Conservation (phyloP, 2,797 vertebrate genomes). For the Microctenopoma stevenorrisi region DNA sequence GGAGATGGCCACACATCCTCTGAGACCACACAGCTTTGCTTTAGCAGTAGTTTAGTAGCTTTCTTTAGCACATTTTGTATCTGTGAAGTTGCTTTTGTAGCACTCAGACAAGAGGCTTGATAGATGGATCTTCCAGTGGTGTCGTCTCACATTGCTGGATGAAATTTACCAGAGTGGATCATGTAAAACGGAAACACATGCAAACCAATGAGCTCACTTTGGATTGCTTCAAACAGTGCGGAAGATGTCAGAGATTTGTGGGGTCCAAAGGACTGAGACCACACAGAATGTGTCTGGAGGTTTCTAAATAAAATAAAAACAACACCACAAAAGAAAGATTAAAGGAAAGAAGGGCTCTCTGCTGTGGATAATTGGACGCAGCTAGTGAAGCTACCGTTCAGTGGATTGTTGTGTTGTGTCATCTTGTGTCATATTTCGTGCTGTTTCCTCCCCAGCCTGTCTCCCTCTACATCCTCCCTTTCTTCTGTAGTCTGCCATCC, state of each 20-base stretch:
- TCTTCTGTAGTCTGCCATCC: constrained; percentile 27
- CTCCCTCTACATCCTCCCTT: constrained; percentile 28
- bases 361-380: background rate
- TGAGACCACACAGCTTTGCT: background rate
- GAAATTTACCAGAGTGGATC: too few relatives aligned
- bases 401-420: constrained; percentile 25
- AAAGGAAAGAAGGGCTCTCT: background rate
- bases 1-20: background rate
- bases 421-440: constrained; percentile 16
- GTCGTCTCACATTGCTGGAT: background rate
- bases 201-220: too few relatives aligned
- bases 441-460: constrained; percentile 23
- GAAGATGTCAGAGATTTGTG: too few relatives aligned
- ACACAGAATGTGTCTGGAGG: background rate
- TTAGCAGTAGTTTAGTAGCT: background rate
- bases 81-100: background rate
- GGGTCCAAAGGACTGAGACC: too few relatives aligned
- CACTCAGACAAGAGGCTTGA: background rate
- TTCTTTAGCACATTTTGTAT: too few relatives aligned
- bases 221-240: too few relatives aligned
- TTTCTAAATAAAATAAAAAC: background rate
- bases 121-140: background rate
- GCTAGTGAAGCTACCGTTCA: constrained; percentile 10
- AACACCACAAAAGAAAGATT: too few relatives aligned
- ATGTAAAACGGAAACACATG: too few relatives aligned